Evolutionary conservation across 2,113 vertebrate genomes (phyloP), one percentile per base, ranked within the genome.

Genomic region (Lates calcarifer): DNA sequence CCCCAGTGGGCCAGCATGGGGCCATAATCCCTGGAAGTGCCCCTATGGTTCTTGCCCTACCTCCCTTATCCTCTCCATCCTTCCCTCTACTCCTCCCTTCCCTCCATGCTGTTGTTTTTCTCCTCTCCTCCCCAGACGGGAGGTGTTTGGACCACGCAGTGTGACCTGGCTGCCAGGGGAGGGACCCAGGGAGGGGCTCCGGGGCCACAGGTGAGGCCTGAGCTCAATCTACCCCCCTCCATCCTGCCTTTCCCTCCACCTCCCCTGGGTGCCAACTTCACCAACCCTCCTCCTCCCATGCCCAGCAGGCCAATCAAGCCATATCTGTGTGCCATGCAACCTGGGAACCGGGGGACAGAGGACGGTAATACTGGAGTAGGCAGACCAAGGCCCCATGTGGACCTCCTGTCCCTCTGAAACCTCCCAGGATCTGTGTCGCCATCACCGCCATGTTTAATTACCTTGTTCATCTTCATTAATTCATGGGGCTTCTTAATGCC

Each of bases 301-400:
- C 97, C 94, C 97, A 96, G 95, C 93, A 96, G 97, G 95, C 96
- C 96, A 97, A 98, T 98, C 97, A 97, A 96, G 95, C 95, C 90
- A 77, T 92, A 93, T 93, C 93, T 95, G 93, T 77, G 45, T 93
- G 94, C 96, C 95, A 90, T 79, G 94, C 94, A 96, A 96, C 95
- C 93, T 79, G 92, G 95, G 95, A 94, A 83, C 90, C 89, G 43
- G 41, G 81, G 79, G 83, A 79, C 47, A 12, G 69, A 72, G 84
- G 53, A 66, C 47, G 47, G 45, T 85, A 77, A 87, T 79, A 24
- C 53, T 9, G 26, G 71, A 63, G 78, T 64, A 86, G 76, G 77
- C 81, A 78, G 90, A 84, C 79, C 74, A 43, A 83, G 84, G 90
- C 87, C 95, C 94, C 94, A 95, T 90, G 87, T 85, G 91, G 91